Base-by-base conservation (phyloP, 1,140 invertebrate species). In the Oryctes rhinoceros region DNA sequence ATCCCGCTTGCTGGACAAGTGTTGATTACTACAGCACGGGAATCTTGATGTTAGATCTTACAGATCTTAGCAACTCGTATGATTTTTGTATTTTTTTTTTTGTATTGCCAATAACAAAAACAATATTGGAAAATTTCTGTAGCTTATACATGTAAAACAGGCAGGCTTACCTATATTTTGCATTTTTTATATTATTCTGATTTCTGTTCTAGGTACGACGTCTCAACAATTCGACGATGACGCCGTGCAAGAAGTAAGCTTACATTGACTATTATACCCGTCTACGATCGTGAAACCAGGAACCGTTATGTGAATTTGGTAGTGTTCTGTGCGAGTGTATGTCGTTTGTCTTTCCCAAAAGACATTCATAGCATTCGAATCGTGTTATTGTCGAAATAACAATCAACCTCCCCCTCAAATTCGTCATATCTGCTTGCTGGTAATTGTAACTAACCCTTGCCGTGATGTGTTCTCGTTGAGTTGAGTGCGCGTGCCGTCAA, bases 231-330 rank as follows among this genome's bases (percentile, higher is more conserved):
- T 71, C 65, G 65, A 76, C 75, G 75, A 76, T 76, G 75, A 76
- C 75, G 10, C 75, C 47, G 44, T 48, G 75, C 75, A 76, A 76
- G 75, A 76, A 76, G 75, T 76, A 76, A 76, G 75, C 75, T 47
- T 4, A 44, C 39, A 37, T 37, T 71, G 37, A 71, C 35, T 71
- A 0, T 71, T 35, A 24, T 24, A 71, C 18, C 15, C 53, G 7
- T 59, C 18, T 18, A 62, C 5, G 13, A 15, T 18, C 13, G 24
- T 24, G 11, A 35, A 35, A 30, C 24, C 24, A 71, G 65, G 7
- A 76, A 76, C 18, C 13, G 75, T 24, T 47, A 76, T 47, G 75
- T 47, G 75, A 49, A 76, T 76, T 44, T 48, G 7, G 4, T 44
- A 48, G 39, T 76, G 75, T 10, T 6, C 0, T 76, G 75, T 49